Percentiles rank a stretch among this genome's conserved stretches.
Conservation (phyloP, 2,888 invertebrate genomes). For the Ptychoptera albimana region DNA sequence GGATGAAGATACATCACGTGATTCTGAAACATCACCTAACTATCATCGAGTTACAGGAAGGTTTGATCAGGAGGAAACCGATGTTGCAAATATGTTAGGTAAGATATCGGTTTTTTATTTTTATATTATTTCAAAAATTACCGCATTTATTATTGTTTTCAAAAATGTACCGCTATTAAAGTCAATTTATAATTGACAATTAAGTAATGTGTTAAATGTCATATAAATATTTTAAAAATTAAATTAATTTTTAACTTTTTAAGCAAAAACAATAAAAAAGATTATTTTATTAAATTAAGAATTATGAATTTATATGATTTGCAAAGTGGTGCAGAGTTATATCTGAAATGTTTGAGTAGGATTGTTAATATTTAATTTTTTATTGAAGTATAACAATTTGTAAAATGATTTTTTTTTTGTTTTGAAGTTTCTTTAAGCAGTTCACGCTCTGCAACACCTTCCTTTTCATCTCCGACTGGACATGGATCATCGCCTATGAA, state of each 20-base stretch:
- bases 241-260: too few relatives aligned
- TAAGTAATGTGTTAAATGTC: too few relatives aligned
- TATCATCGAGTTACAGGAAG: conserved; percentile 59
- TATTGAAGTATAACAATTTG: not conserved
- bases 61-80: conserved; percentile 88
- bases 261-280: conserved; percentile 1
- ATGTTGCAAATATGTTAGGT: conserved; percentile 93
- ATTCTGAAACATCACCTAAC: conserved; percentile 78
- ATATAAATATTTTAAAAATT: too few relatives aligned
- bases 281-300: not conserved
- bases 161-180: not conserved
- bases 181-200: too few relatives aligned
- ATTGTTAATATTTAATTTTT: not conserved
- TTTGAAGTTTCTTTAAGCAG: conserved; percentile 75
- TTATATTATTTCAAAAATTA: not conserved
- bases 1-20: conserved; percentile 80
- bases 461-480: conserved; percentile 63
- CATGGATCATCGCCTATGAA: conserved; percentile 51
- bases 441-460: conserved; percentile 84
- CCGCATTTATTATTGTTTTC: not conserved
- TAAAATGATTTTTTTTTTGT: conserved; percentile 8
- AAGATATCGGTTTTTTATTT: conserved; percentile 16
- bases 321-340: conserved; percentile 25
- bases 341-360: conserved; percentile 29
- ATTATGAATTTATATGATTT: conserved; percentile 24